Evolutionary conservation across 2,888 invertebrate species (phyloP).

Genomic region (Diogma glabrata): DNA sequence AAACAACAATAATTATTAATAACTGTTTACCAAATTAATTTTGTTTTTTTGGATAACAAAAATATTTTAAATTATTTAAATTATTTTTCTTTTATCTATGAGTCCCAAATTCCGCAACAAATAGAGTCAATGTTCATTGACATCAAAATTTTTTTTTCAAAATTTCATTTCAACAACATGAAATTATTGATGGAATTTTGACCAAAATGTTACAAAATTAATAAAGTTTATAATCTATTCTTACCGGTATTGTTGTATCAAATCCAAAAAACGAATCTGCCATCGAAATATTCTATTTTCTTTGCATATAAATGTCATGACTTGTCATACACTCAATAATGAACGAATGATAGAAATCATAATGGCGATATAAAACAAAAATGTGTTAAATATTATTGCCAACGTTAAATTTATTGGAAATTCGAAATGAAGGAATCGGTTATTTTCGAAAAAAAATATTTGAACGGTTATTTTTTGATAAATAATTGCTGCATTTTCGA

Average conservation of each 20-base stretch:
- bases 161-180: no score
- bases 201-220: background rate
- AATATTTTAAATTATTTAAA: no score
- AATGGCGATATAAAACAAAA: conserved; percentile 9
- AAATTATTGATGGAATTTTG: no score
- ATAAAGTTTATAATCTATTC: conserved; percentile 30
- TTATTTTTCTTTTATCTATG: no score
- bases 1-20: conserved; percentile 10
- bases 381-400: background rate
- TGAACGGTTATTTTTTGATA: no score
- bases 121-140: no score
- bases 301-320: conserved; percentile 53
- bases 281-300: conserved; percentile 52
- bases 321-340: conserved; percentile 43
- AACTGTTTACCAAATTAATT: background rate
- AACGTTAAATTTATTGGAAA: no score
- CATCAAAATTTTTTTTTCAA: no score
- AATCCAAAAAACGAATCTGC: conserved; percentile 83
- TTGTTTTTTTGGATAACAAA: background rate
- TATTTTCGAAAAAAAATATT: no score
- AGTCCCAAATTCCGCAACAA: no score
- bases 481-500: no score
- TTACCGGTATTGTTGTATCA: conserved; percentile 66
- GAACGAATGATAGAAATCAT: conserved; percentile 19
- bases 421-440: no score